Percentiles rank a stretch among this genome's conserved stretches.
phyloP scores from a whole-genome alignment of 2,113 vertebrate species.

The Lasiurus borealis region DNA sequence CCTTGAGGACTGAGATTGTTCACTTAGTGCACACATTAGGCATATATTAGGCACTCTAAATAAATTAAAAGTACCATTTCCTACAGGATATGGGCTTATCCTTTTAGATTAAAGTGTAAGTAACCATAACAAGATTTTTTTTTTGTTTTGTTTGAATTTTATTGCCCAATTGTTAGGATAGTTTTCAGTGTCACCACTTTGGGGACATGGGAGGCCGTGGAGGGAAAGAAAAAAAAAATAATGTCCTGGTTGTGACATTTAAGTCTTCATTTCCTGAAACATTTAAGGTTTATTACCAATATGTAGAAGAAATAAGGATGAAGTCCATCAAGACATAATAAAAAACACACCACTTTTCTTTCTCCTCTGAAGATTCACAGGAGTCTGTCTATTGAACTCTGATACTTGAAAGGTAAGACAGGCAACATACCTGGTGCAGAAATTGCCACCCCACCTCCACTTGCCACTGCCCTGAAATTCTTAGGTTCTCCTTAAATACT shows the following conservation, averaged over 20 bases:
- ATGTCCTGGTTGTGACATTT: neutral
- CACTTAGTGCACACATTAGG: neutral
- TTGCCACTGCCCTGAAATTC: neutral
- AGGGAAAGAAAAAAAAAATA: neutral
- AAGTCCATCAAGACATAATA: neutral
- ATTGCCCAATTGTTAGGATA: neutral
- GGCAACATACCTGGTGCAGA: neutral
- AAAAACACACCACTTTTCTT: neutral
- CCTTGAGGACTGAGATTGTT: neutral
- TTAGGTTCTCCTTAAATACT: neutral
- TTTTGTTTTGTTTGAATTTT: neutral
- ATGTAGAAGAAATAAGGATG: neutral
- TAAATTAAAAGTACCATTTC: neutral
- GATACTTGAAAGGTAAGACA: neutral
- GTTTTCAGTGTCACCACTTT: neutral
- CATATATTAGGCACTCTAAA: neutral
- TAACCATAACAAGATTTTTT: neutral
- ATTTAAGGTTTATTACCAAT: neutral
- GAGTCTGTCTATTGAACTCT: neutral
- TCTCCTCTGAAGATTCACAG: neutral
- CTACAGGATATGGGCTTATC: neutral
- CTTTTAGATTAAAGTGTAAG: neutral
- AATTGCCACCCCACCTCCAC: rapidly evolving
- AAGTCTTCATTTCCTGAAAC: constrained; percentile 32
- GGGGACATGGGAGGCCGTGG: neutral